phyloP scores from a whole-genome alignment of 2,797 vertebrate species.

The Sebastes cheni region DNA sequence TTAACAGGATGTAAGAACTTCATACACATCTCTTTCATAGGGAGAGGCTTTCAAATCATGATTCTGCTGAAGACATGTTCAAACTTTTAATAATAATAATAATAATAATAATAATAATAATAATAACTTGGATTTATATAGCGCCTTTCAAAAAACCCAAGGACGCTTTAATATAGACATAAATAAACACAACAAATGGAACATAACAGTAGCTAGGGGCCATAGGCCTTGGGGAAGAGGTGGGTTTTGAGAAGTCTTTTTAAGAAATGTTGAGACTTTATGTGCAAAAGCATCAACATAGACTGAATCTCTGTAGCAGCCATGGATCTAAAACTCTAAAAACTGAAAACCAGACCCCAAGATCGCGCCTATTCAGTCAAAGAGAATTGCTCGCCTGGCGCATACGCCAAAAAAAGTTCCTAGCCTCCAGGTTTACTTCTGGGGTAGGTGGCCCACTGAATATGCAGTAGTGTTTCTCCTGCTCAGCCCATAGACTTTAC shows the following conservation, averaged over 20 bases:
- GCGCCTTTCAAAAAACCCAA: no score
- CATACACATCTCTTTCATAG: neutral
- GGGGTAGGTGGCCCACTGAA: neutral
- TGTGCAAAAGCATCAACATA: neutral
- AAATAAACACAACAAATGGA: no score
- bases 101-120: no score
- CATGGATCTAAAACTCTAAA: neutral
- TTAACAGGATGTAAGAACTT: neutral
- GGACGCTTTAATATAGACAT: no score
- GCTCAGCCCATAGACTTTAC: neutral
- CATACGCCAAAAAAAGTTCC: no score
- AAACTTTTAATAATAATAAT: neutral
- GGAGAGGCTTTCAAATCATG: neutral
- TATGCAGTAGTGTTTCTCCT: neutral
- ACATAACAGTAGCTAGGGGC: no score
- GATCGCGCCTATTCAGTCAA: neutral
- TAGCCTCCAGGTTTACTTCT: no score
- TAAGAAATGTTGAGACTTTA: neutral
- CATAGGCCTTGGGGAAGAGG: no score
- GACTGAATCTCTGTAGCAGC: neutral
- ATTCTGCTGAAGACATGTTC: neutral
- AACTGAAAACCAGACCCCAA: neutral
- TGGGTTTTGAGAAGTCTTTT: no score
- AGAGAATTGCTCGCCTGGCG: neutral
- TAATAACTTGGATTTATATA: no score